Conservation (phyloP, 2,888 invertebrate genomes). For the Phoenoteleia sp. region DNA sequence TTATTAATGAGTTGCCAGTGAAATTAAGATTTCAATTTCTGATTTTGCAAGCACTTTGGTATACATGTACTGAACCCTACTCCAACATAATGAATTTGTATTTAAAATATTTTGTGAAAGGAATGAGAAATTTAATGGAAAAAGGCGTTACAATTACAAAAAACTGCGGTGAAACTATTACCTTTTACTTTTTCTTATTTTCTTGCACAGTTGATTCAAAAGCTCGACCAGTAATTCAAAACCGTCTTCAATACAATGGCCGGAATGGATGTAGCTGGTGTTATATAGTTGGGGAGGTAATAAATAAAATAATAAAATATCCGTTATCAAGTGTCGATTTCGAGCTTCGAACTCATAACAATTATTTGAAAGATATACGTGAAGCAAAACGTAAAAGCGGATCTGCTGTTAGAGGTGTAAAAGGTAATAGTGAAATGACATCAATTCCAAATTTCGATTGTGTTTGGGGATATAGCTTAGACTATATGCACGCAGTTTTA, state of each 20-base stretch:
- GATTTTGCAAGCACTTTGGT: slow-evolving; percentile 12
- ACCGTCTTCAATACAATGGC: neutral
- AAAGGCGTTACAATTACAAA: neutral
- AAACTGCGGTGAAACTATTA: slow-evolving; percentile 2
- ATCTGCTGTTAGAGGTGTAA: slow-evolving; percentile 3
- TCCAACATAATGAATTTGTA: slow-evolving; percentile 30
- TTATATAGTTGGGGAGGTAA: slow-evolving; percentile 8
- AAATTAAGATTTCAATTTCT: slow-evolving; percentile 14
- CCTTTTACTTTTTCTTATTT: slow-evolving; percentile 23
- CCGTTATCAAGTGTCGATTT: neutral
- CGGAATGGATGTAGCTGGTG: neutral
- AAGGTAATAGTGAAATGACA: neutral
- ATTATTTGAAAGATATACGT: slow-evolving; percentile 7
- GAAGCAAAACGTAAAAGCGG: neutral
- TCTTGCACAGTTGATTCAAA: slow-evolving; percentile 34
- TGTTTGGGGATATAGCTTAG: slow-evolving; percentile 62
- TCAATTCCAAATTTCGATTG: slow-evolving; percentile 36
- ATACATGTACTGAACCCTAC: neutral
- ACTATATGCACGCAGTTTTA: slow-evolving; percentile 58
- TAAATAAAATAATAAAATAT: slow-evolving; percentile 22
- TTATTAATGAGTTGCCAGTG: slow-evolving; percentile 26
- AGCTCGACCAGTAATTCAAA: slow-evolving; percentile 21
- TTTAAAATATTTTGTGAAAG: slow-evolving; percentile 14
- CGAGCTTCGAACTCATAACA: slow-evolving; percentile 20
- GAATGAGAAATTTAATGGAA: neutral